These are phyloP conservation scores for Parascotia fuliginaria DNA, from an alignment of 2,888 invertebrate genomes.

Conservation along the genomic window DNA sequence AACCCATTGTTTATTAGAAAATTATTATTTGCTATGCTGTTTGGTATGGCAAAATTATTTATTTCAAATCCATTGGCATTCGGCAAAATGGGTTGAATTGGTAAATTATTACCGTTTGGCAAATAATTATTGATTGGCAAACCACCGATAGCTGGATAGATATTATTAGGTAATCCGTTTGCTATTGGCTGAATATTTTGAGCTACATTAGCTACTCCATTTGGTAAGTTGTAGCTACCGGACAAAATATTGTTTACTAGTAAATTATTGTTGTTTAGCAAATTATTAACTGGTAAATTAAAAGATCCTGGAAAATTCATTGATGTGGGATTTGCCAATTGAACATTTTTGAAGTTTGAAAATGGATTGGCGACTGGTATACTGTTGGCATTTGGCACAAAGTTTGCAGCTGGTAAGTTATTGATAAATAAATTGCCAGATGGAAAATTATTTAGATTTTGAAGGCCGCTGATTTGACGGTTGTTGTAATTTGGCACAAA, in stretches of 20 bases:
- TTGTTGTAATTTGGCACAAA: background rate
- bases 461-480: background rate
- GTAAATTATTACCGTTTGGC: background rate
- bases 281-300: slow-evolving; percentile 24
- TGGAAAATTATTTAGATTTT: background rate
- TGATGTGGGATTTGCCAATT: background rate
- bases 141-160: background rate
- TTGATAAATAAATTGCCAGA: slow-evolving; percentile 2
- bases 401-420: slow-evolving; percentile 9
- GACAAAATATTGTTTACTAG: slow-evolving; percentile 21
- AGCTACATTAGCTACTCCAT: background rate
- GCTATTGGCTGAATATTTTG: slow-evolving; percentile 2
- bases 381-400: slow-evolving; percentile 1
- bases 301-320: slow-evolving; percentile 3
- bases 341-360: background rate
- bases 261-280: slow-evolving; percentile 14
- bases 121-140: background rate
- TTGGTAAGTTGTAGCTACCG: slow-evolving; percentile 10
- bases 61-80: background rate
- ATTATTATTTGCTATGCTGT: background rate
- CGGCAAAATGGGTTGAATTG: slow-evolving; percentile 1
- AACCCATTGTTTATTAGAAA: background rate
- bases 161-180: slow-evolving; percentile 5
- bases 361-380: background rate
- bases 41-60: background rate